Conservation (phyloP, 2,113 vertebrate species). For the Tragulus kanchil region DNA sequence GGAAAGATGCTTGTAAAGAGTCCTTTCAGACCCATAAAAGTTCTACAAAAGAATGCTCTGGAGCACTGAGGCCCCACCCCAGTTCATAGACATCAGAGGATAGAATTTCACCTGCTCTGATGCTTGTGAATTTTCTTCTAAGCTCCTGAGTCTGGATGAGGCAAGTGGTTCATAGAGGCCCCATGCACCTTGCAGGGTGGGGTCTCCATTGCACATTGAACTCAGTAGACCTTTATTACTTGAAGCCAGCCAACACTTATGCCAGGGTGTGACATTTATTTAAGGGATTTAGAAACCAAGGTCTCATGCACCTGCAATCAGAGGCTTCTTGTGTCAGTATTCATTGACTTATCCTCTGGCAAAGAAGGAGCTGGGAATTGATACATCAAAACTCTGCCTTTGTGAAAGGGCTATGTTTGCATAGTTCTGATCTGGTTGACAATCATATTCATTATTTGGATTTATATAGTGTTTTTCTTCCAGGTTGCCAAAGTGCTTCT, state of each 20-base stretch:
- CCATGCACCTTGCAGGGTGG: conserved; percentile 79
- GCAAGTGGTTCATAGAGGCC: conserved; percentile 83
- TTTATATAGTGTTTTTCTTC: conserved; percentile 64
- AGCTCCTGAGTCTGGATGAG: conserved; percentile 78
- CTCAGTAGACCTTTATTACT: conserved; percentile 81
- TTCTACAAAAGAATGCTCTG: background rate
- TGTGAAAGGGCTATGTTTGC: conserved; percentile 51
- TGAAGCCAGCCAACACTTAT: conserved; percentile 83
- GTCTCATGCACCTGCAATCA: conserved; percentile 70
- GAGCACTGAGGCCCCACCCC: conserved; percentile 27
- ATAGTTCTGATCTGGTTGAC: conserved; percentile 64
- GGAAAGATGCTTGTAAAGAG: conserved; percentile 60
- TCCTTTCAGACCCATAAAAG: conserved; percentile 38
- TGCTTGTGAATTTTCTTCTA: conserved; percentile 81
- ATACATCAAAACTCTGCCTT: conserved; percentile 72
- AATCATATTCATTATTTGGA: conserved; percentile 56
- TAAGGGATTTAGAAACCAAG: conserved; percentile 71
- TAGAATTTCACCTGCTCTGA: conserved; percentile 71
- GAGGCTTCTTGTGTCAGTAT: conserved; percentile 65
- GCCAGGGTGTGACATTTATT: conserved; percentile 76
- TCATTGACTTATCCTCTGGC: conserved; percentile 72
- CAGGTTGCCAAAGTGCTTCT: conserved; percentile 33
- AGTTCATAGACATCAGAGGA: conserved; percentile 82
- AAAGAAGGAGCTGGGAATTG: conserved; percentile 58
- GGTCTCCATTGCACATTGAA: conserved; percentile 75